Percentiles rank a stretch among this genome's conserved stretches.
Conservation (phyloP, 2,888 invertebrate species). For the Plusia festucae region DNA sequence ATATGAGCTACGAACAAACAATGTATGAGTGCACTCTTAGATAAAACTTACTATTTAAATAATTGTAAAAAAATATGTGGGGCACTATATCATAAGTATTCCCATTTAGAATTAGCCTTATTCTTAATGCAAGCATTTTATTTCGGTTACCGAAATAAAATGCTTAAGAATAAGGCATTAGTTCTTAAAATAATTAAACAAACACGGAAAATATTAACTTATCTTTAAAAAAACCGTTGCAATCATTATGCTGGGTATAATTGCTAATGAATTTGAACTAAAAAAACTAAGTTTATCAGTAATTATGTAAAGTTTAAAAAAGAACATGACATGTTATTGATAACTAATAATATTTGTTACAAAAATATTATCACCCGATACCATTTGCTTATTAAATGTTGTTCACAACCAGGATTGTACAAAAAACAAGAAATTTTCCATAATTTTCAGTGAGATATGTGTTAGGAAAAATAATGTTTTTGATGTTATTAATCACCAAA, state of each 20-base stretch:
- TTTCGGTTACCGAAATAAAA: no score
- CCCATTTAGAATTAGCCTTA: no score
- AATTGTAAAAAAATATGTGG: no score
- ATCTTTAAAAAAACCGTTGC: neutral
- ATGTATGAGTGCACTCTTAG: neutral
- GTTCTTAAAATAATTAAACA: neutral
- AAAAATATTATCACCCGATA: neutral
- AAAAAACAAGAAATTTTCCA: no score
- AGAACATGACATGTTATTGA: slow-evolving; percentile 4
- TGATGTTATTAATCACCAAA: neutral
- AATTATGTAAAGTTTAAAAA: neutral
- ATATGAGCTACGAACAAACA: neutral
- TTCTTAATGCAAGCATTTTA: no score
- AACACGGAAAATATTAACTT: neutral
- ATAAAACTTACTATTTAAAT: neutral
- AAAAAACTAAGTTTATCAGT: slow-evolving; percentile 2
- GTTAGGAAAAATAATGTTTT: neutral
- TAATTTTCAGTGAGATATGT: no score
- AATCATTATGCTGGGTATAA: neutral
- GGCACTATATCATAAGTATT: no score
- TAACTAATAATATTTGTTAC: neutral
- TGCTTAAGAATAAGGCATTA: no score
- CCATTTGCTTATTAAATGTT: neutral
- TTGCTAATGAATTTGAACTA: neutral
- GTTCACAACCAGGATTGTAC: no score